Evolutionary conservation across 2,113 vertebrate species (phyloP).

Genomic region (Pedionomus torquatus): DNA sequence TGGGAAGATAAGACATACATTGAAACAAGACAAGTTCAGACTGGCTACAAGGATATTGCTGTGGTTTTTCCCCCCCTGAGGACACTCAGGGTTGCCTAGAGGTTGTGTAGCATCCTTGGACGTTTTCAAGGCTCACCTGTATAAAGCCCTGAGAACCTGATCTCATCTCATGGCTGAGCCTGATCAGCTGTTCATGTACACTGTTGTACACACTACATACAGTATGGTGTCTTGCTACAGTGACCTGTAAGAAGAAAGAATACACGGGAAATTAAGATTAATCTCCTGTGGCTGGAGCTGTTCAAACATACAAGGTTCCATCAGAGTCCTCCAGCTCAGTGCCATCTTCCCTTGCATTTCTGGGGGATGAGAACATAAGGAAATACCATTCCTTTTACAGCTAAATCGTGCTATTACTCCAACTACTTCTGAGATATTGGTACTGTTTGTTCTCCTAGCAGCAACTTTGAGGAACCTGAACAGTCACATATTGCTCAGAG

Average conservation of each 20-base stretch:
- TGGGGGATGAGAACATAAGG: constrained; percentile 20
- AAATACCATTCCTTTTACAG: constrained; percentile 65
- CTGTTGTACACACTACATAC: background rate
- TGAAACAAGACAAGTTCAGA: background rate
- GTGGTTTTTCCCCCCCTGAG: background rate
- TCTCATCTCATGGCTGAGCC: background rate
- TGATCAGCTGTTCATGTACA: background rate
- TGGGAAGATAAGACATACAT: background rate
- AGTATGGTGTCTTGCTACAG: background rate
- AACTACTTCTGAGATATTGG: constrained; percentile 3
- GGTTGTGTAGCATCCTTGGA: background rate
- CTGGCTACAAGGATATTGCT: background rate
- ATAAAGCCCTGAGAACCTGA: background rate
- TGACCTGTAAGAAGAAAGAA: background rate
- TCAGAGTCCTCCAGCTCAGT: background rate
- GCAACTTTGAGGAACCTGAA: background rate
- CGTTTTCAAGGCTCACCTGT: background rate
- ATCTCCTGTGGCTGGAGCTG: background rate
- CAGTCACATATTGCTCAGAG: constrained; percentile 13
- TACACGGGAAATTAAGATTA: background rate
- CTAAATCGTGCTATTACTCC: constrained; percentile 1
- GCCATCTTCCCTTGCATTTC: background rate
- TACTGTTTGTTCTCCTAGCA: constrained; percentile 45
- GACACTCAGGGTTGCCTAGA: background rate
- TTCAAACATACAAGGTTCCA: constrained; percentile 1